Percentiles rank a stretch among this genome's conserved stretches.
These are phyloP conservation scores for Cliona cf. orientalis DNA, from an alignment of 37 sponge, comb jelly and placozoan genomes.

Conservation along the genomic window DNA sequence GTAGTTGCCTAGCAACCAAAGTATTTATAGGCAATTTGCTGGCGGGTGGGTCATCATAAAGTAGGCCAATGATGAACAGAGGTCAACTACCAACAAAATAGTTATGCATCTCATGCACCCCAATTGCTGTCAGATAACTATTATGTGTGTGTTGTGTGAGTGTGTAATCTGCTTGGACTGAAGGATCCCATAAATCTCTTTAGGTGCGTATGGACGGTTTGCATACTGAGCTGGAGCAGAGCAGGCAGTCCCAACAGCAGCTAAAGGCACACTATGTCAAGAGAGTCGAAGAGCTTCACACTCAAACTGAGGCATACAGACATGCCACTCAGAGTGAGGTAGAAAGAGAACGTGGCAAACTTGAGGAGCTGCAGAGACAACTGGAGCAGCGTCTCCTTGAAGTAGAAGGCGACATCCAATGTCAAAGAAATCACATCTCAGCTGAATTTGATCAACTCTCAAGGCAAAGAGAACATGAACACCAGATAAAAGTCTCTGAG, in stretches of 20 bases:
- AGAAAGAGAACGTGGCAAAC: constrained; percentile 14
- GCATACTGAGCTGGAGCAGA: not conserved
- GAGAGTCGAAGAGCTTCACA: constrained; percentile 13
- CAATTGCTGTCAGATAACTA: not conserved
- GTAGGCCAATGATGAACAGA: too few species aligned
- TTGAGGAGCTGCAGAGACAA: constrained; percentile 13
- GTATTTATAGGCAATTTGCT: not conserved
- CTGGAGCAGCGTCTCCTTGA: constrained; percentile 25
- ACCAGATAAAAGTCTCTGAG: constrained; percentile 1
- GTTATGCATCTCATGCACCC: too few species aligned
- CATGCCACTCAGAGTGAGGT: constrained; percentile 25
- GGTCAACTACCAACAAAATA: too few species aligned
- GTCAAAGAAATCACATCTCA: constrained; percentile 12
- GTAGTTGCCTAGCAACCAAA: not conserved
- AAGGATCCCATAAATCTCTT: not conserved
- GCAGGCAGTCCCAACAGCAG: constrained; percentile 8
- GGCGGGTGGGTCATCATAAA: not conserved
- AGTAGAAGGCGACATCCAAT: constrained; percentile 25
- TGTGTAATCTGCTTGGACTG: not conserved
- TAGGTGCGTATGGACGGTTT: constrained; percentile 23
- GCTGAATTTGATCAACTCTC: constrained; percentile 34
- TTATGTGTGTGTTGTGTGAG: not conserved
- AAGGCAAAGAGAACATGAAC: constrained; percentile 14
- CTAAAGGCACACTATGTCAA: constrained; percentile 22
- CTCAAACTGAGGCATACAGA: constrained; percentile 27